Evolutionary conservation across 1,140 invertebrate genomes (phyloP), one percentile per base, ranked within the genome.

Genomic region (Cheumatopsyche charites): DNA sequence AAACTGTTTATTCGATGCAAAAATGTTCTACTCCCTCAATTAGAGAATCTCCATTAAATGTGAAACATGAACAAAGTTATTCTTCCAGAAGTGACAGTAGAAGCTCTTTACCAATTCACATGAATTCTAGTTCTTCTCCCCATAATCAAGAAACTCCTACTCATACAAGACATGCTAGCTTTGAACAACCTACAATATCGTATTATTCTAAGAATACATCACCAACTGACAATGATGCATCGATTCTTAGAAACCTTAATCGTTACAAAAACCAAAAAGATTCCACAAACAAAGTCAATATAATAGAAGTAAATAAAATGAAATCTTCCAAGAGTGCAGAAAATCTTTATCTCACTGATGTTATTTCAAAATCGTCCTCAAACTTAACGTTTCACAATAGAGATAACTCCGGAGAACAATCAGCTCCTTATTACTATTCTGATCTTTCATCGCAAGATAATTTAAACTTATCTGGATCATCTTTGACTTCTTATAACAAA

Each of bases 341-440:
- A 42, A 70, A 70, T 55, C 19, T 29, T n/a, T 25, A 26, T n/a
- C 4, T 45, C 11, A 45, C 47, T 21, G 45, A 72, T 47, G 15
- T 9, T 17, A 25, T 52, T 45, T 11, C 13, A 13, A 65, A 66
- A 52, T 65, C 23, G 0, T 41, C 62, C 2, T 66, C 81, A 21
- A 82, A 78, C 42, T 79, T 81, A 62, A 82, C 82, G 78, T 25
- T 58, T 25, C 83, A 85, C 70, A 84, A 82, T 72, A 81, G 83
- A 77, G 84, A 85, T 75, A 85, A 82, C 78, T 85, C 84, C 26
- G 79, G 85, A 19, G 86, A 86, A 41, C 87, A 88, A 71, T 86
- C 87, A 13, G 92, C 92, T 13, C 93, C 93, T 0, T 94, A 95
- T 78, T 95, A 95, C 78, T 94, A 94, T 81, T 94, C 93, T 0